Evolutionary conservation across 1,140 invertebrate genomes (phyloP), one percentile per base, ranked within the genome.

Genomic region (Aphaenogaster rudis): DNA sequence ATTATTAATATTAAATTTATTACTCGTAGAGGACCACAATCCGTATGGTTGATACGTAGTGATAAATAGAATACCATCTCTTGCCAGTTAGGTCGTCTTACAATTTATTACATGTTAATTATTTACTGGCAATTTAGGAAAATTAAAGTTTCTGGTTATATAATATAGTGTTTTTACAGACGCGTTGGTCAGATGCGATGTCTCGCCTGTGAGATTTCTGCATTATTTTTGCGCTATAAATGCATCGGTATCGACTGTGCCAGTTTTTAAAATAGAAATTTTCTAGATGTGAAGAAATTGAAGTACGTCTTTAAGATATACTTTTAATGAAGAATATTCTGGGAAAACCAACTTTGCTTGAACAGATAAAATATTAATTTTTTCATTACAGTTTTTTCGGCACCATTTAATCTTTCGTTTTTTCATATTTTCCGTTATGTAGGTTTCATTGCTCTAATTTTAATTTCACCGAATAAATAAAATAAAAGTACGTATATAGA

Each of bases 181-280:
- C 36, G 9, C 48, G 21, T 21, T 13, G 21, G 36, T 42, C 64
- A 15, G 39, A 36, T 21, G 36, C 57, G 17, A 57, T 59, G 33
- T 59, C 17, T 21, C 39, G 39, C 1, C 45, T 11, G 21, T 9
- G 9, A 33, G 42, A 28, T 42, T 52, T 28, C 0, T 28, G 7
- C 36, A 36, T 42, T 9, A 28, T 42, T 52, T 28, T 0, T 28
- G 7, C 36, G 54, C 39, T 9, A 1, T 3, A 17, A 7, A 11
- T 6, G 21, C 28, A 3, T 21, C 11, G 17, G 3, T 52, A 71
- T 71, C 21, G 64, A 71, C 45, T 71, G 50, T 67, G 48, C 33
- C n/a, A 54, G 13, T 81, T 59, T 54, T 72, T 71, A 11, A 72
- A 81, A 28, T 33, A 17, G 45, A 5, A 28, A 33, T 54, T 13